Percentiles rank a stretch among this genome's conserved stretches.
Conservation (phyloP, 2,888 invertebrate species). For the Neoaliturus tenellus region DNA sequence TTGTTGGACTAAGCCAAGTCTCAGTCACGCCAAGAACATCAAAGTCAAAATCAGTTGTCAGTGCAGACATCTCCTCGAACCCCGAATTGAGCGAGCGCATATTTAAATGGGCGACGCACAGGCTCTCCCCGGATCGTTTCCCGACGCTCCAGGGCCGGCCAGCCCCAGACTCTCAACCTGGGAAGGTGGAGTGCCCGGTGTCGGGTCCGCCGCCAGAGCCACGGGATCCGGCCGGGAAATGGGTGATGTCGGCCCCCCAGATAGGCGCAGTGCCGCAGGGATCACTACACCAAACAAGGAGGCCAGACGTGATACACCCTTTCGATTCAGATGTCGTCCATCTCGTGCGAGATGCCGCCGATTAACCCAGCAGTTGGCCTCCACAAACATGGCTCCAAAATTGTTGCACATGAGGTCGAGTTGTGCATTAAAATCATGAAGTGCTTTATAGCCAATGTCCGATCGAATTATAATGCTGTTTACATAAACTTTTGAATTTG, state of each 20-base stretch:
- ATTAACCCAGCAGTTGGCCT: not conserved
- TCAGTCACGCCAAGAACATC: not conserved
- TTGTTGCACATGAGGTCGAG: not conserved
- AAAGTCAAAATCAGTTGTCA: not conserved
- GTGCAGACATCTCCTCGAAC: not conserved
- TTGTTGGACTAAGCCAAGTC: not conserved
- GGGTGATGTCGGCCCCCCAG: not conserved
- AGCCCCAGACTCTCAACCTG: not conserved
- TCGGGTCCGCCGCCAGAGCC: not conserved
- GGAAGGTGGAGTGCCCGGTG: not conserved
- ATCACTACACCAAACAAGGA: not conserved
- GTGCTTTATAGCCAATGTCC: not conserved
- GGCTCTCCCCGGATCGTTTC: not conserved
- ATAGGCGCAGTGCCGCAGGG: not conserved
- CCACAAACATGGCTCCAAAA: not conserved
- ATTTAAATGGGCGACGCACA: not conserved
- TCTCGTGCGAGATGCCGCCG: not conserved
- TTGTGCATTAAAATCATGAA: not conserved
- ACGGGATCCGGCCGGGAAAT: not conserved
- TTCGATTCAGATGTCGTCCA: not conserved
- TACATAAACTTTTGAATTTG: not conserved
- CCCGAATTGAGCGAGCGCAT: not conserved
- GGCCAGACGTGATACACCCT: not conserved
- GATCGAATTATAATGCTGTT: constrained; percentile 14
- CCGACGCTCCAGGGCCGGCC: not conserved